These are phyloP conservation scores for Eustalomyia histrio DNA, from an alignment of 2,888 invertebrate species.

Conservation along the genomic window DNA sequence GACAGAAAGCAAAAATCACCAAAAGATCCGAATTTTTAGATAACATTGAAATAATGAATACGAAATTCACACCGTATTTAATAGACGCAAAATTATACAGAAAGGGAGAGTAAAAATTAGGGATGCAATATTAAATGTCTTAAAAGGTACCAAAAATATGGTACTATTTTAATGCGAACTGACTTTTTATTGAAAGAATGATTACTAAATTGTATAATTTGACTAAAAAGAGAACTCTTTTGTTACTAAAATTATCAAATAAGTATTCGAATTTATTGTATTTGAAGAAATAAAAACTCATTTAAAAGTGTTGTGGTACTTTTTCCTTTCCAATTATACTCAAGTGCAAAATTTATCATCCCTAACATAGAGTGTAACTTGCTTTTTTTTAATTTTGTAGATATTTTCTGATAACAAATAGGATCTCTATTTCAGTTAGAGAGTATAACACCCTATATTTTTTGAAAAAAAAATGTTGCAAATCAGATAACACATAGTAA, in stretches of 20 bases:
- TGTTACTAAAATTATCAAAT: no score
- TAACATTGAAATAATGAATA: constrained; percentile 50
- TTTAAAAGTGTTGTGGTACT: no score
- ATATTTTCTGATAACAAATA: constrained; percentile 43
- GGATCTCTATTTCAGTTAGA: constrained; percentile 54
- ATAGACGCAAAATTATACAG: constrained; percentile 4
- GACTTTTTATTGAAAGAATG: not conserved
- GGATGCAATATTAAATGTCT: constrained; percentile 11
- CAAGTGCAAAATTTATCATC: no score
- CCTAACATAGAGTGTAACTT: not conserved
- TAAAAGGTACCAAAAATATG: not conserved
- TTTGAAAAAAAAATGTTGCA: constrained; percentile 10
- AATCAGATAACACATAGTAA: constrained; percentile 59
- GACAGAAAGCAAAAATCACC: constrained; percentile 69
- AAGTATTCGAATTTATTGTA: no score
- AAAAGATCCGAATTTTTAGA: constrained; percentile 58
- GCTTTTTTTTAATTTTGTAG: constrained; percentile 16
- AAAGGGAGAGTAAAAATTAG: constrained; percentile 10
- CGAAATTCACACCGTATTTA: constrained; percentile 60
- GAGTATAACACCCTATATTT: constrained; percentile 23
- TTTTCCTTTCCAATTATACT: no score
- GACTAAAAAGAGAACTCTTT: no score
- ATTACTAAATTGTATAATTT: not conserved
- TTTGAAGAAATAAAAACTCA: no score
- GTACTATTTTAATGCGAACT: not conserved